These are phyloP conservation scores for Limnothrissa miodon DNA, from an alignment of 2,113 vertebrate species.

Conservation along the genomic window DNA sequence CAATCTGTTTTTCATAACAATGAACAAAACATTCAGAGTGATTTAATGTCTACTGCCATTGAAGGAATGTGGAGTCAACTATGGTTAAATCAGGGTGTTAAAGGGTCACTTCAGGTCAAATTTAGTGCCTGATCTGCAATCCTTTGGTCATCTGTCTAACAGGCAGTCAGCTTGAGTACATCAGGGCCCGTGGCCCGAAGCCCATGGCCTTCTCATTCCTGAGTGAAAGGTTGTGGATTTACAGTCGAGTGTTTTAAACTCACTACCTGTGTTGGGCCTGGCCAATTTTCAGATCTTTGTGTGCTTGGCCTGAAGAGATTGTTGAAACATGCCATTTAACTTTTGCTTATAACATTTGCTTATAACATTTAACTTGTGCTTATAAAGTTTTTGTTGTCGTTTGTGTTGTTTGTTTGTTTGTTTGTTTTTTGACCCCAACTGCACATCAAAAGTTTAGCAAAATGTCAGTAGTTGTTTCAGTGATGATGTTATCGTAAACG, in stretches of 20 bases:
- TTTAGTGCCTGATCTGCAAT: background rate
- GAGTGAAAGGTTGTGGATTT: slow-evolving; percentile 1
- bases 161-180: background rate
- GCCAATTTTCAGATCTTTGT: background rate
- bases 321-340: background rate
- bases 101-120: background rate
- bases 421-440: background rate
- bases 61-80: background rate
- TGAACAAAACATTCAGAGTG: background rate
- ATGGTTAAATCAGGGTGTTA: background rate
- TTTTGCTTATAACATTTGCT: background rate
- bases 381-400: background rate
- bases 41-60: background rate
- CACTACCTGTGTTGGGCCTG: background rate
- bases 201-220: background rate
- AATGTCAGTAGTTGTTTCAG: background rate
- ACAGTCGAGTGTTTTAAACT: background rate
- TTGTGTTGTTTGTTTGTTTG: background rate
- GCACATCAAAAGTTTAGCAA: background rate
- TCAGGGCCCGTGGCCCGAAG: background rate
- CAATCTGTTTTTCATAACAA: background rate
- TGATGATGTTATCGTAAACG: background rate
- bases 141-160: background rate
- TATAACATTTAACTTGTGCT: background rate
- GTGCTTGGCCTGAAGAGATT: background rate